Percentiles rank a stretch among this genome's conserved stretches.
phyloP scores from a whole-genome alignment of 1,140 invertebrate species.

The Campoletis sonorensis region DNA sequence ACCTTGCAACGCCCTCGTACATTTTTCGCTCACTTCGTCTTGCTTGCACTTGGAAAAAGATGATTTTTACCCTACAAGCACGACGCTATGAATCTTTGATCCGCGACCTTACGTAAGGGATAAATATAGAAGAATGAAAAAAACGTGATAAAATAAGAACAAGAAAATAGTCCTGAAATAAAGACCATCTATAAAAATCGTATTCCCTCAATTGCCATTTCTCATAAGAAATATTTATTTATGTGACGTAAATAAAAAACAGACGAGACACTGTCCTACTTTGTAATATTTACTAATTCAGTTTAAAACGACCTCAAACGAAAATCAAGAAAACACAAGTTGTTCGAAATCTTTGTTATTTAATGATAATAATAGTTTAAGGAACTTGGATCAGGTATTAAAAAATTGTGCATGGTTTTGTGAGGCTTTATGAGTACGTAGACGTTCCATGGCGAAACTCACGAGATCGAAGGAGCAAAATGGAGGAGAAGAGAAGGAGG shows the following conservation, averaged over 20 bases:
- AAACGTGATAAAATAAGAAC: neutral
- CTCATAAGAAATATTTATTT: too few relatives aligned
- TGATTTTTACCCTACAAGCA: constrained; percentile 34
- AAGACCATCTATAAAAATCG: too few relatives aligned
- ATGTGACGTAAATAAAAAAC: too few relatives aligned
- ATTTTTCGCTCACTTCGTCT: neutral
- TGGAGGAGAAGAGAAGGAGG: neutral
- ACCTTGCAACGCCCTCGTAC: constrained; percentile 49
- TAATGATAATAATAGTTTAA: neutral
- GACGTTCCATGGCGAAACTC: constrained; percentile 37
- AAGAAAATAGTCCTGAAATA: neutral
- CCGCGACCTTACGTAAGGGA: constrained; percentile 50
- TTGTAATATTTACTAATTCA: too few relatives aligned
- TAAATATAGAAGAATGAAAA: neutral
- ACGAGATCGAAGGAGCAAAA: constrained; percentile 22
- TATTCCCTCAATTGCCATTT: too few relatives aligned
- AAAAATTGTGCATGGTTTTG: neutral
- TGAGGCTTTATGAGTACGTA: neutral
- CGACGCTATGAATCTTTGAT: constrained; percentile 64
- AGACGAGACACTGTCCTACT: too few relatives aligned
- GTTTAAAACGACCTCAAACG: too few relatives aligned
- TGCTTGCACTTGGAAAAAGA: constrained; percentile 22
- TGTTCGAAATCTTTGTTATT: too few relatives aligned
- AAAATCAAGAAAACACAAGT: too few relatives aligned
- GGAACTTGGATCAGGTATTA: neutral